Conservation (phyloP, 2,113 vertebrate species). For the Tyto alba region DNA sequence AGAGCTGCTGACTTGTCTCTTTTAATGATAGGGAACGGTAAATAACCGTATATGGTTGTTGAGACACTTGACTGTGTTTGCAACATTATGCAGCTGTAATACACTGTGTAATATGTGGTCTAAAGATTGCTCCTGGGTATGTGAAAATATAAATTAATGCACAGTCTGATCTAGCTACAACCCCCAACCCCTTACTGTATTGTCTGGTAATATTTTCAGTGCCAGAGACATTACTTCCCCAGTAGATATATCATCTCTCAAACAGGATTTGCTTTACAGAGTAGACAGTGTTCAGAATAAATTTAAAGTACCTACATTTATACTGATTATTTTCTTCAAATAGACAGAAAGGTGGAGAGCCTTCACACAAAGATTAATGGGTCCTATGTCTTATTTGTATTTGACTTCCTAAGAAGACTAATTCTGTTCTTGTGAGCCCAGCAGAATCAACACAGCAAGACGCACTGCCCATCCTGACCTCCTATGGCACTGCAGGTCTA, state of each 20-base stretch:
- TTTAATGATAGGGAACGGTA: not conserved
- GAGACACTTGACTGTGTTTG: not conserved
- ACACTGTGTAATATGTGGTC: not conserved
- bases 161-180: not conserved
- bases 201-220: not conserved
- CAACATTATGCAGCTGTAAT: not conserved
- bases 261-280: not conserved
- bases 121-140: not conserved
- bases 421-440: not conserved
- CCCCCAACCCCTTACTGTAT: not conserved
- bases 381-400: not conserved
- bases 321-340: not conserved
- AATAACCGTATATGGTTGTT: not conserved
- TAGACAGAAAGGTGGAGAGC: not conserved
- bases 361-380: not conserved
- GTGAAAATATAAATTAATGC: not conserved
- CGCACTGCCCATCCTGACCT: not conserved
- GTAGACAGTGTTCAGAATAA: not conserved
- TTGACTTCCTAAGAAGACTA: not conserved
- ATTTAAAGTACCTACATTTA: not conserved
- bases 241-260: not conserved
- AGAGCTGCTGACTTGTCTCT: not conserved
- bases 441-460: conserved; percentile 2
- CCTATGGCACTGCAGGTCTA: not conserved
- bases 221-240: not conserved